Conservation (phyloP, 2,113 vertebrate genomes). For the Amblyornis subalaris region DNA sequence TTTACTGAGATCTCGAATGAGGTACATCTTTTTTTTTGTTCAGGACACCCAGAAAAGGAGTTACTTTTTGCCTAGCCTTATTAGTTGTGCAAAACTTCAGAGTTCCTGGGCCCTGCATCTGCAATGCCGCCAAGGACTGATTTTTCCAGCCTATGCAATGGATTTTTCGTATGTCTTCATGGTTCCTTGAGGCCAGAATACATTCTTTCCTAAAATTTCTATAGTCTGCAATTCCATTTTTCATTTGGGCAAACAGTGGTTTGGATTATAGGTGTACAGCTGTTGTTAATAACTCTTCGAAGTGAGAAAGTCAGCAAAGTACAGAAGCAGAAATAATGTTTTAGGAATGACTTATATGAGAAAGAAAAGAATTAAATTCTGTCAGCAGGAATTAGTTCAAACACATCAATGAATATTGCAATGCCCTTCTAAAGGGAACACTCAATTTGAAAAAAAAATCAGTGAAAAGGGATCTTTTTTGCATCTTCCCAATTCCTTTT, state of each 20-base stretch:
- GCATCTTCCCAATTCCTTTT: neutral
- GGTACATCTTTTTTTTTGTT: neutral
- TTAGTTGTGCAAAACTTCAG: neutral
- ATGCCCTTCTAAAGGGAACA: neutral
- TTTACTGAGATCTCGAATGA: neutral
- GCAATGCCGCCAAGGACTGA: neutral
- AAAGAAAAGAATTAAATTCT: neutral
- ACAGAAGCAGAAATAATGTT: neutral
- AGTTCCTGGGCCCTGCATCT: neutral
- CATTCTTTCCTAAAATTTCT: neutral
- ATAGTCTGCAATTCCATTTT: neutral
- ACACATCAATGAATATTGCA: neutral
- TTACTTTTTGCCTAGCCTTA: neutral
- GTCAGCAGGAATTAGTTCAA: neutral
- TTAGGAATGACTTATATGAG: neutral
- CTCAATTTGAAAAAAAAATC: neutral
- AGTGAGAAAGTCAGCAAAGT: neutral
- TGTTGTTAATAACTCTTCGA: neutral
- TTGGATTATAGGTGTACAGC: neutral
- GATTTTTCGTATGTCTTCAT: neutral
- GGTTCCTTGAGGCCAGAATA: neutral
- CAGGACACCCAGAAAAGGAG: neutral
- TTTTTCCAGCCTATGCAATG: neutral
- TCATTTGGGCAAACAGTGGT: neutral
- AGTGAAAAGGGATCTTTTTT: neutral